These are phyloP conservation scores for Ischnura elegans DNA, from an alignment of 2,888 invertebrate genomes.

Conservation along the genomic window DNA sequence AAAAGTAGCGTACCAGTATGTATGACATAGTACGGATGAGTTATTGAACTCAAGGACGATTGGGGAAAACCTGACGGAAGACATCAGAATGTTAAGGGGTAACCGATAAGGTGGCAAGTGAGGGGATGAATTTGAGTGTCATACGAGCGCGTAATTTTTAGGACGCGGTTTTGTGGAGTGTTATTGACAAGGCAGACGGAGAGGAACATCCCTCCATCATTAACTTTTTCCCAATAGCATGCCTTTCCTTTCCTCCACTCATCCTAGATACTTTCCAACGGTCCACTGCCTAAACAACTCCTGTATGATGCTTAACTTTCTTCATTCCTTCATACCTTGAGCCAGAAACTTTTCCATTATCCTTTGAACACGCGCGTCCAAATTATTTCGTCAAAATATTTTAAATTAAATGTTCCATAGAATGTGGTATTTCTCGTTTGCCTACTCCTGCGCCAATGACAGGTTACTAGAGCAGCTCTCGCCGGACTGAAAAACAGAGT, in stretches of 20 bases:
- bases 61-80: too few relatives aligned
- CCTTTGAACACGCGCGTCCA: not conserved
- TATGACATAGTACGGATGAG: too few relatives aligned
- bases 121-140: not conserved
- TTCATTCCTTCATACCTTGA: not conserved
- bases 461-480: not conserved
- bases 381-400: not conserved
- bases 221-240: not conserved
- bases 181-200: not conserved
- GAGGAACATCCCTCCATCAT: not conserved
- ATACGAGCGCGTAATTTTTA: not conserved
- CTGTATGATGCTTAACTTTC: not conserved
- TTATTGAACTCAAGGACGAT: too few relatives aligned
- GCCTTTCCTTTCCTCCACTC: not conserved
- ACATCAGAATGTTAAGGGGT: not conserved
- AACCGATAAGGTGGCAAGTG: not conserved
- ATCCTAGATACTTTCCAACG: not conserved
- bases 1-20: too few relatives aligned
- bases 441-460: not conserved
- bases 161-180: not conserved
- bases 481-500: not conserved
- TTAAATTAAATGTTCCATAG: not conserved
- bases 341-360: not conserved
- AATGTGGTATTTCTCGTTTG: not conserved
- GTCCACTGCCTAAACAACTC: not conserved